phyloP scores from a whole-genome alignment of 2,888 invertebrate species.

The Cremastobaeus sp. region DNA sequence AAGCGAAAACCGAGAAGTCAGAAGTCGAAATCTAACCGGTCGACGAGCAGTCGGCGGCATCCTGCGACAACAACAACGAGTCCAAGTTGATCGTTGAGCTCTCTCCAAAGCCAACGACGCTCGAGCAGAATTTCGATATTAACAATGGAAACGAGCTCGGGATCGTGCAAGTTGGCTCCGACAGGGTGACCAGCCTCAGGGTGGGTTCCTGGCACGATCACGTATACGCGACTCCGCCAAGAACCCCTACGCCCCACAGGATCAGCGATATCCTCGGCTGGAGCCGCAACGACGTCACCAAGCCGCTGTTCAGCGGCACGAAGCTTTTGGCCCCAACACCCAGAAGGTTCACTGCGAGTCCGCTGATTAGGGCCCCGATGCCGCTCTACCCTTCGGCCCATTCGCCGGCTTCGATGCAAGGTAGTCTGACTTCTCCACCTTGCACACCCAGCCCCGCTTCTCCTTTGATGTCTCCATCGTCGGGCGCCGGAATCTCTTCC shows the following conservation, averaged over 20 bases:
- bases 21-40: constrained; percentile 22
- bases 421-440: constrained; percentile 66
- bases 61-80: constrained; percentile 64
- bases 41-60: constrained; percentile 41
- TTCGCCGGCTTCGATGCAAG: constrained; percentile 65
- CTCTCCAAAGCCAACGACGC: constrained; percentile 29
- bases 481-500: constrained; percentile 60
- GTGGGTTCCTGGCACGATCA: constrained; percentile 89
- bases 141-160: constrained; percentile 15
- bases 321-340: constrained; percentile 69
- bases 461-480: constrained; percentile 67
- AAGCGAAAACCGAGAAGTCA: constrained; percentile 22
- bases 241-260: constrained; percentile 90
- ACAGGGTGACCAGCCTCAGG: constrained; percentile 53
- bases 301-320: constrained; percentile 32
- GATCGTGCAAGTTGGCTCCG: constrained; percentile 9
- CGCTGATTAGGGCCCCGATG: constrained; percentile 65
- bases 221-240: constrained; percentile 90
- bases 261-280: constrained; percentile 92
- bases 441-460: constrained; percentile 68
- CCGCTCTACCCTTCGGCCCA: constrained; percentile 66
- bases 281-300: constrained; percentile 62
- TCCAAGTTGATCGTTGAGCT: constrained; percentile 45
- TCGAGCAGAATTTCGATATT: constrained; percentile 24
- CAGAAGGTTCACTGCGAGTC: constrained; percentile 65